Base-by-base conservation (phyloP, 2,797 vertebrate genomes). In the Periophthalmus magnuspinnatus region DNA sequence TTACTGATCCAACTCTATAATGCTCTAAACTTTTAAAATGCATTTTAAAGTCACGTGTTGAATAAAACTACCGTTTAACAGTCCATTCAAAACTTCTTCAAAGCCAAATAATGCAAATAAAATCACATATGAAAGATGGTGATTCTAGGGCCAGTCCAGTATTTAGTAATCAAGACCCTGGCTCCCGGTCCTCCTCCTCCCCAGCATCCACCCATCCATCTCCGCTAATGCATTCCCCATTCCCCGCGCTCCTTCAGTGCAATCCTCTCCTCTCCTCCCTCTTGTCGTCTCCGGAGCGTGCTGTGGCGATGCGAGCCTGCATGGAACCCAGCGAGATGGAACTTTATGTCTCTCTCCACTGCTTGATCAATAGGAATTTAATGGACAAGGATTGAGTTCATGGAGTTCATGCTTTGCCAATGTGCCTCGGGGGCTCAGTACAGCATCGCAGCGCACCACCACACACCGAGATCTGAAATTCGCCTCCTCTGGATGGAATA, bases 281-380 rank as follows among this genome's bases (percentile, higher is more conserved):
- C 61, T 34, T 67, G 55, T 58, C 52, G 52, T 69, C n/a, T 45
- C 72, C 52, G 61, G 38, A 64, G 61, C 38, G 34, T 16, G n/a
- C 60, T 22, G 60, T 41, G n/a, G 60, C 2, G 56, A 80, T 82
- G 67, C 60, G 70, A 86, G 82, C 79, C 83, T 80, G 82, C 75
- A 87, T 84, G 82, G 86, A 90, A 62, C 60, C 84, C 68, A 65
- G 82, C 81, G 91, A 89, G 91, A 90, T 88, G 83, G 85, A 89
- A 90, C 87, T 90, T 85, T 85, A 89, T 86, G 79, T 86, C 88
- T 87, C 78, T 85, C 80, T 81, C 83, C 84, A 81, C 85, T 87
- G 85, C 90, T 90, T 92, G 90, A 94, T 93, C 91, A 93, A 92
- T 93, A 93, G 88, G 90, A 93, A 91, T 94, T 91, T 91, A 91